Evolutionary conservation across 2,113 vertebrate genomes (phyloP), one percentile per base, ranked within the genome.

Genomic region (Gorsachius goisagi): DNA sequence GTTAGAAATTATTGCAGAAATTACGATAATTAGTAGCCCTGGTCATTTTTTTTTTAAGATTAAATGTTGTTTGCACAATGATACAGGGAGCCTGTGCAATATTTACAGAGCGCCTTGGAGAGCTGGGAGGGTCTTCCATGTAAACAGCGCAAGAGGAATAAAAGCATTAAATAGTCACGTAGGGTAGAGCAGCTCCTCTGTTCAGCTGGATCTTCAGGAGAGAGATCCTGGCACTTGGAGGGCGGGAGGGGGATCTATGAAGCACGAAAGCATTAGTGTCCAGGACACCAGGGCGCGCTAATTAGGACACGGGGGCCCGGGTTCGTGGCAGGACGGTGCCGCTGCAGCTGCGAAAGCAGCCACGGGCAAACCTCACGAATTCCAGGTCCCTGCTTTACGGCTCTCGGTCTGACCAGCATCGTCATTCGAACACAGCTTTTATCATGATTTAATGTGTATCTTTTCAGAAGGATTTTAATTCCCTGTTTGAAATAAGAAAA

Each of bases 401-500:
- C 44, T 37, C 68, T 50, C 8, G 7, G 12, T 66, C 50, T 28
- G 77, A 64, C 71, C 58, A 14, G 41, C 62, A 33, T 27, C 45
- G 6, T 83, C 41, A 4, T 35, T 74, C 4, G 5, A 75, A 62
- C 75, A 21, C 35, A 22, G 52, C 18, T 76, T 93, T 64, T 80
- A 59, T 86, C 18, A 6, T 37, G 71, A 88, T 91, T 93, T 94
- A 86, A 47, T 77, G 35, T 41, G 71, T 74, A 75, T 93, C 92
- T 91, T 97, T 96, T 96, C 52, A 89, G 85, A 88, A 91, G 95
- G 89, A 66, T 52, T 96, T 90, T 81, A 94, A 96, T 96, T 96
- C 91, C 82, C 89, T 64, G 69, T 96, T 82, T 96, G 96, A 97
- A 97, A 94, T 86, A 97, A 94, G 95, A 94, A 97, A 95, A 80